Percentiles rank a stretch among this genome's conserved stretches.
Conservation (phyloP, 2,113 vertebrate genomes). For the Tragulus kanchil region DNA sequence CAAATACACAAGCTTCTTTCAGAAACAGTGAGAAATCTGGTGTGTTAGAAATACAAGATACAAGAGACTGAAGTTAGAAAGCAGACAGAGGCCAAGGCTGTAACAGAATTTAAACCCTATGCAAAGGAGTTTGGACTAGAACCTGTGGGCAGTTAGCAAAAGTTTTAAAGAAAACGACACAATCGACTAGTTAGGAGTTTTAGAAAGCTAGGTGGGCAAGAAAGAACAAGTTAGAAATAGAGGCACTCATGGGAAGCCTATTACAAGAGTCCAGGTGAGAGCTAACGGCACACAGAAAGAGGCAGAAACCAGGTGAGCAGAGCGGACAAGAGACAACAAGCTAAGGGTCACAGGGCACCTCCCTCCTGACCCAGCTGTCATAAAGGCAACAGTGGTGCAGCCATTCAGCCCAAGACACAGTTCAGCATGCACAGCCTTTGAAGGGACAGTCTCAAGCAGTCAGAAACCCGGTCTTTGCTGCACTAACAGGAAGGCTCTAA, state of each 20-base stretch:
- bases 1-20: constrained; percentile 17
- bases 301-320: background rate
- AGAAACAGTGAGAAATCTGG: background rate
- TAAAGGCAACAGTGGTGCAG: background rate
- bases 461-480: constrained; percentile 1
- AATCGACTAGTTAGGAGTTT: background rate
- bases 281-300: background rate
- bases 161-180: constrained; percentile 16
- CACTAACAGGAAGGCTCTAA: background rate
- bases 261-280: background rate
- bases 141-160: constrained; percentile 2
- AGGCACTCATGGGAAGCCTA: background rate
- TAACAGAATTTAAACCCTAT: background rate
- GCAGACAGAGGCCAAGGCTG: background rate
- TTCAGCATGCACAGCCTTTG: background rate
- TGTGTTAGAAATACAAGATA: background rate
- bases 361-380: background rate
- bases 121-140: constrained; percentile 6
- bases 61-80: background rate
- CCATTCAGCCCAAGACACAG: background rate
- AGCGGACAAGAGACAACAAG: background rate
- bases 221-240: background rate
- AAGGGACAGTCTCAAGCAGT: background rate
- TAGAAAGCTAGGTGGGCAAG: constrained; percentile 14
- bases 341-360: background rate